These are phyloP conservation scores for Bursaphelenchus okinawaensis DNA, from an alignment of 2,888 invertebrate species.

Conservation along the genomic window DNA sequence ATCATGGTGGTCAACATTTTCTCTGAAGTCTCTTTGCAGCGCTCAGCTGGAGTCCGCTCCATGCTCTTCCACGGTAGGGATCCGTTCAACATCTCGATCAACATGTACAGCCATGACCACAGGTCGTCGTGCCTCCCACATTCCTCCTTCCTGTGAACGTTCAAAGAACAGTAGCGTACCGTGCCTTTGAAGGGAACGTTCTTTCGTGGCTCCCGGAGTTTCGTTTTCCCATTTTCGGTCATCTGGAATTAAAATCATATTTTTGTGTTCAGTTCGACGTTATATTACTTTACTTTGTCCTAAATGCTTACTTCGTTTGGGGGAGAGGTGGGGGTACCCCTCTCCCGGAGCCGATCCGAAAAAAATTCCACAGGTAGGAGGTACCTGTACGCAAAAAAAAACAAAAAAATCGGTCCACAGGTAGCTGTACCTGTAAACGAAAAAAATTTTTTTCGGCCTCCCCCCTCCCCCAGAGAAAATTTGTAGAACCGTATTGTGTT, in stretches of 20 bases:
- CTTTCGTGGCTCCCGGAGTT: conserved; percentile 30
- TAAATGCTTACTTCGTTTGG: too few species aligned
- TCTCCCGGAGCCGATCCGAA: too few species aligned
- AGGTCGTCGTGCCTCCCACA: conserved; percentile 20
- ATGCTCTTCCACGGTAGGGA: neutral
- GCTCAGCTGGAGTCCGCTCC: neutral
- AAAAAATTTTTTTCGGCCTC: too few species aligned
- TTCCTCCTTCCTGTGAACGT: conserved; percentile 33
- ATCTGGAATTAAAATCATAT: too few species aligned
- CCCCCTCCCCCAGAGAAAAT: too few species aligned
- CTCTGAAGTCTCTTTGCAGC: conserved; percentile 32
- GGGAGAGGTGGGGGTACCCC: too few species aligned
- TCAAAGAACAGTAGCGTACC: conserved; percentile 32
- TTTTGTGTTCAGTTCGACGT: too few species aligned
- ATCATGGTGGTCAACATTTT: conserved; percentile 37
- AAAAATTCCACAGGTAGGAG: too few species aligned
- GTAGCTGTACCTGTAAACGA: too few species aligned
- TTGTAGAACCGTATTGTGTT: too few species aligned
- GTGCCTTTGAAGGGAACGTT: conserved; percentile 32
- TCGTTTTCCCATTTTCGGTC: conserved; percentile 18
- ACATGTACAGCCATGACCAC: conserved; percentile 15
- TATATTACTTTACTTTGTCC: too few species aligned
- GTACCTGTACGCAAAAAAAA: neutral
- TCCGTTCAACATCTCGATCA: conserved; percentile 61
- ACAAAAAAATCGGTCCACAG: too few species aligned